Percentiles rank a stretch among this genome's conserved stretches.
phyloP scores from a whole-genome alignment of 2,797 vertebrate genomes.

The Cygnus olor region DNA sequence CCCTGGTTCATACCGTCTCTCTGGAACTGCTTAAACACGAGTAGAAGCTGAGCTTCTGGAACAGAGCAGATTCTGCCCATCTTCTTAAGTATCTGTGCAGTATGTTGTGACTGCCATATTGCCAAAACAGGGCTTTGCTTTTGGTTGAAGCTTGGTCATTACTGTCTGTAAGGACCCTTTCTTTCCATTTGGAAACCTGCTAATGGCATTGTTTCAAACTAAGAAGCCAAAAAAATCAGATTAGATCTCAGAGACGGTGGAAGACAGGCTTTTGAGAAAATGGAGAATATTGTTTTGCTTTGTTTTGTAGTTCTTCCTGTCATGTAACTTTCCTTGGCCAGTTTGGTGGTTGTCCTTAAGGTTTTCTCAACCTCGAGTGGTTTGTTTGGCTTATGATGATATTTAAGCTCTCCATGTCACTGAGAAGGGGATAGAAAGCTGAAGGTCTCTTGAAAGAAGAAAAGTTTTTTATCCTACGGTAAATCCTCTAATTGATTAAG shows the following conservation, averaged over 20 bases:
- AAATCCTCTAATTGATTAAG: not conserved
- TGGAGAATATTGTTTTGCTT: not conserved
- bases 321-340: not conserved
- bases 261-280: not conserved
- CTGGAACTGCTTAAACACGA: not conserved
- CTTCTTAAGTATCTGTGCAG: not conserved
- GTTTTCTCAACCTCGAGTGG: not conserved
- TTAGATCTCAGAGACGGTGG: not conserved
- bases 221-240: not conserved
- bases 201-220: not conserved
- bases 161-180: not conserved
- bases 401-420: not conserved
- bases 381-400: not conserved
- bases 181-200: not conserved
- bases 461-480: not conserved
- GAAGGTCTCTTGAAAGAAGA: not conserved
- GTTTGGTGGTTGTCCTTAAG: fast-evolving
- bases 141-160: not conserved
- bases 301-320: not conserved
- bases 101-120: not conserved
- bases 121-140: not conserved
- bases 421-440: not conserved
- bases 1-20: not conserved
- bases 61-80: not conserved
- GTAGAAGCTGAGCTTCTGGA: not conserved